A percentile compares a stretch with the other conserved stretches of the same genome.
phyloP scores from a whole-genome alignment of 1,140 invertebrate genomes.

The Drosophila tsacasi region DNA sequence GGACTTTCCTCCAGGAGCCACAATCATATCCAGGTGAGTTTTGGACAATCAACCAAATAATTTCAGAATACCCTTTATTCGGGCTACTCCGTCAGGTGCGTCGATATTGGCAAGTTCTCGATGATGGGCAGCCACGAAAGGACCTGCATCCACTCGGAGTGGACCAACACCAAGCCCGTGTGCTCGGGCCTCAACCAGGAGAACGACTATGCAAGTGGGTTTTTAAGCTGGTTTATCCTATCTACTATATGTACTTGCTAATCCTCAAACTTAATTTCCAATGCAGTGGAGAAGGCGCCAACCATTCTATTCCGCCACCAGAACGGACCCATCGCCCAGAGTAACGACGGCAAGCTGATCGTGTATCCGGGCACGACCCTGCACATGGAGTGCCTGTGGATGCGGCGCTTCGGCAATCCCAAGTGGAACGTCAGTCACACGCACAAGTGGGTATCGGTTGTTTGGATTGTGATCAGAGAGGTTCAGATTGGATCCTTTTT shows the following conservation, averaged over 20 bases:
- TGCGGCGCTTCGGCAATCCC: constrained; percentile 92
- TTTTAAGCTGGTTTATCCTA: neutral
- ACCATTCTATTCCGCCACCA: constrained; percentile 93
- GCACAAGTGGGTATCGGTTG: constrained; percentile 86
- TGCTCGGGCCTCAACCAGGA: constrained; percentile 94
- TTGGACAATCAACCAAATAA: too few relatives aligned
- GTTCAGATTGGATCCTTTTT: neutral
- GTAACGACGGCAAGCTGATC: constrained; percentile 93
- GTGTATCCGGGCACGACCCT: constrained; percentile 94
- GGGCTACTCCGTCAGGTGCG: constrained; percentile 87
- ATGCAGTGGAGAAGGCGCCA: constrained; percentile 92
- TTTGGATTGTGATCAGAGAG: constrained; percentile 6
- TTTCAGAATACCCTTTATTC: neutral
- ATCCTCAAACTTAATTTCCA: neutral
- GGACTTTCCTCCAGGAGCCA: constrained; percentile 91
- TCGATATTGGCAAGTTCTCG: constrained; percentile 92
- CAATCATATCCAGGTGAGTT: constrained; percentile 88
- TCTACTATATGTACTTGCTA: neutral
- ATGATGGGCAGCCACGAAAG: constrained; percentile 88
- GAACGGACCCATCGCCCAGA: constrained; percentile 93
- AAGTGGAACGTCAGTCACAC: constrained; percentile 92
- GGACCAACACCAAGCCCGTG: constrained; percentile 91
- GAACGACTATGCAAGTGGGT: constrained; percentile 93
- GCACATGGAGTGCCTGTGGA: constrained; percentile 95
- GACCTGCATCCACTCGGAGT: constrained; percentile 90